phyloP scores from a whole-genome alignment of 2,888 invertebrate genomes.

The Chesias legatella region DNA sequence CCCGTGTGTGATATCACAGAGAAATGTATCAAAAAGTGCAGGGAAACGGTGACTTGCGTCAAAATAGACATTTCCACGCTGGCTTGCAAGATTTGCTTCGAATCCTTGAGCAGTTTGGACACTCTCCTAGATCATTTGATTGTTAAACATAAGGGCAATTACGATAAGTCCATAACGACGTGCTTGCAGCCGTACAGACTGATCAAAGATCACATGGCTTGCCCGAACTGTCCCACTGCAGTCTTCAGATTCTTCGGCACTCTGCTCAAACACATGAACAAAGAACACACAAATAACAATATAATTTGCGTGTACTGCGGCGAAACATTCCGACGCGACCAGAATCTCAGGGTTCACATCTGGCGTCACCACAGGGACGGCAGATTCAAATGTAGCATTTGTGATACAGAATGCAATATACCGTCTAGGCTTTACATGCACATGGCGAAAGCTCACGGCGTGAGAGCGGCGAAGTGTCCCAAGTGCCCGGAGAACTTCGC shows the following conservation, averaged over 20 bases:
- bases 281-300: slow-evolving; percentile 67
- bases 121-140: slow-evolving; percentile 62
- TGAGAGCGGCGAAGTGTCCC: slow-evolving; percentile 68
- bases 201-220: slow-evolving; percentile 65
- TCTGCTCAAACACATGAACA: slow-evolving; percentile 66
- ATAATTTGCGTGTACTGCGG: slow-evolving; percentile 74
- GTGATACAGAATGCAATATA: slow-evolving; percentile 65
- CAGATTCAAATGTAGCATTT: slow-evolving; percentile 64
- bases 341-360: slow-evolving; percentile 67
- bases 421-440: slow-evolving; percentile 72
- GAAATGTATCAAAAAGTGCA: slow-evolving; percentile 66
- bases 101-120: slow-evolving; percentile 57
- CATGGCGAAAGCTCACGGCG: slow-evolving; percentile 69
- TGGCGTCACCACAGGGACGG: slow-evolving; percentile 71
- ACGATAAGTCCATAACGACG: slow-evolving; percentile 65
- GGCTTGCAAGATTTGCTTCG: slow-evolving; percentile 67
- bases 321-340: slow-evolving; percentile 65
- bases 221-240: slow-evolving; percentile 63
- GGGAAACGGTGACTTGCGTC: slow-evolving; percentile 68
- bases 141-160: slow-evolving; percentile 60
- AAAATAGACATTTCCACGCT: slow-evolving; percentile 67
- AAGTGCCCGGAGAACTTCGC: slow-evolving; percentile 70
- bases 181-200: slow-evolving; percentile 66
- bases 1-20: slow-evolving; percentile 63
- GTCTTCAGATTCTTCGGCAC: slow-evolving; percentile 70